A percentile compares a stretch with the other conserved stretches of the same genome.
Evolutionary conservation across 2,888 invertebrate genomes (phyloP).

Genomic region (Thereva nobilitata): DNA sequence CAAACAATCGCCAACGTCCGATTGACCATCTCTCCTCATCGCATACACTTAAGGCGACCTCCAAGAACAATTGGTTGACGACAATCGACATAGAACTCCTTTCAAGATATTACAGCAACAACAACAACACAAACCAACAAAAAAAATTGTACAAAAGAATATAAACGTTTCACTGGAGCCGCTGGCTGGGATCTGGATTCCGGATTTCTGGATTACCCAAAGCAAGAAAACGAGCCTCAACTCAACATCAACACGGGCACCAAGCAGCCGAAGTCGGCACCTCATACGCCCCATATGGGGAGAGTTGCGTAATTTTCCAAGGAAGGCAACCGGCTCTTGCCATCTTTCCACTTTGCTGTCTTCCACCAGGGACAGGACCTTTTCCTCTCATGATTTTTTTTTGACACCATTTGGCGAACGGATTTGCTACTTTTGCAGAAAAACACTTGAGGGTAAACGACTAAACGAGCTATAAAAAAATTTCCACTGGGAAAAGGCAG

Average conservation of each 20-base stretch:
- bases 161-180: no score
- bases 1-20: neutral
- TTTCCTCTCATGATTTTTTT: neutral
- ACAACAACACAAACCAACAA: no score
- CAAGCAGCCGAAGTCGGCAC: neutral
- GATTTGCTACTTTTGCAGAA: constrained; percentile 33
- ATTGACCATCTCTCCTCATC: no score
- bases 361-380: neutral
- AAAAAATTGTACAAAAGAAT: no score
- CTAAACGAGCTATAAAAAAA: constrained; percentile 27
- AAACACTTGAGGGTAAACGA: constrained; percentile 26
- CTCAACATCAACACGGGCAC: no score
- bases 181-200: no score
- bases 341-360: constrained; percentile 2
- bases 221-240: constrained; percentile 5
- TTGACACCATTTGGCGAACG: constrained; percentile 37
- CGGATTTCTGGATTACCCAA: neutral
- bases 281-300: constrained; percentile 28
- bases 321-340: constrained; percentile 15
- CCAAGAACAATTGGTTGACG: no score
- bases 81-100: no score
- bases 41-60: no score
- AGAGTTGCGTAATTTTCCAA: constrained; percentile 29
- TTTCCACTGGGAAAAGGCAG: neutral
- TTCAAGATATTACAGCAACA: no score